Conservation (phyloP, 2,113 vertebrate species). For the Narcine bancroftii region DNA sequence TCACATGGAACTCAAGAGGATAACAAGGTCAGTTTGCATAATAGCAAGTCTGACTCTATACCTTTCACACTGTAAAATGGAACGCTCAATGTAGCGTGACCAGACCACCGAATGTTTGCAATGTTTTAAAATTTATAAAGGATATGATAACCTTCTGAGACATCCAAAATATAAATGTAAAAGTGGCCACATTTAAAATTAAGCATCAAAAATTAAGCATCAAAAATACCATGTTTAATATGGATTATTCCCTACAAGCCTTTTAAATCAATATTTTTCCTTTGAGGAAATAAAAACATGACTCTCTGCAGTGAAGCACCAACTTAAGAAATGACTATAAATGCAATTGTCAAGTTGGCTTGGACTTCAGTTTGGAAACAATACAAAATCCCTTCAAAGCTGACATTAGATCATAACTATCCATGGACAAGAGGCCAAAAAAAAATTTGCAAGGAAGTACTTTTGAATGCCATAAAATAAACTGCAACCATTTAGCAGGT, state of each 20-base stretch:
- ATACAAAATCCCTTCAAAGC: not conserved
- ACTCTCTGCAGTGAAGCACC: not conserved
- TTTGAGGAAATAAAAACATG: not conserved
- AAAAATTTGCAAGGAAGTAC: not conserved
- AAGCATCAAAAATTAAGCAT: not conserved
- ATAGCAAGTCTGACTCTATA: not conserved
- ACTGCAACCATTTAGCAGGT: not conserved
- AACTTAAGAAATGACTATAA: not conserved
- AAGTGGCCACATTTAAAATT: not conserved
- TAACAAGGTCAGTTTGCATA: constrained; percentile 34
- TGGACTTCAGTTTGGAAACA: not conserved
- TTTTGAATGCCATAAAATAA: not conserved
- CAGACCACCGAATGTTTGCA: not conserved
- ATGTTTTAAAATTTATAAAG: not conserved
- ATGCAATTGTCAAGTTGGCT: not conserved
- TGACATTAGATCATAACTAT: not conserved
- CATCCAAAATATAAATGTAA: not conserved
- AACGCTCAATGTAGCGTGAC: not conserved
- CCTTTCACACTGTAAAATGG: not conserved
- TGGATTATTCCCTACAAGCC: not conserved
- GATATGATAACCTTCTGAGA: not conserved
- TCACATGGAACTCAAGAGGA: constrained; percentile 11
- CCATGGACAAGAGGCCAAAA: not conserved
- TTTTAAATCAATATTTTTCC: not conserved
- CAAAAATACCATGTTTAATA: not conserved